Conservation (phyloP, 1,140 invertebrate species). For the Heliothis subflexa region DNA sequence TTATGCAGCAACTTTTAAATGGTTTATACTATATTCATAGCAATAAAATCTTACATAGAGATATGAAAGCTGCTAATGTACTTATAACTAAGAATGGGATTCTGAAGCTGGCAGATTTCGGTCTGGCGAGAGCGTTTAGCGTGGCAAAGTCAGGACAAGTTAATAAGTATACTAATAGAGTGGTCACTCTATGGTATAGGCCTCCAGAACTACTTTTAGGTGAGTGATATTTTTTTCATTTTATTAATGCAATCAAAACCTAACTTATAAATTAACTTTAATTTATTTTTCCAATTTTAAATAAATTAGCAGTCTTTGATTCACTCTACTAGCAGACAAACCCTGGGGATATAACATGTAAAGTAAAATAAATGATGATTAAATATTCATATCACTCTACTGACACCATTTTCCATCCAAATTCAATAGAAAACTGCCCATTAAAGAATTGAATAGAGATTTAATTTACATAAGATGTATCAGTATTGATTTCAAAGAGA, state of each 20-base stretch:
- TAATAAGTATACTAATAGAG: conserved; percentile 98
- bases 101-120: conserved; percentile 97
- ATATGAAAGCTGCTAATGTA: conserved; percentile 99
- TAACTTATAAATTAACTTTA: no score
- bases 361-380: no score
- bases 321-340: no score
- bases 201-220: conserved; percentile 90
- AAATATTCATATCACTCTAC: no score
- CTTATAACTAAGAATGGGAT: conserved; percentile 99
- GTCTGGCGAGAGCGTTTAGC: conserved; percentile 96
- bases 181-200: conserved; percentile 99
- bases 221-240: conserved; percentile 50
- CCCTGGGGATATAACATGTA: no score
- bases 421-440: no score
- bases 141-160: conserved; percentile 94
- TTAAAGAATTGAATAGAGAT: no score
- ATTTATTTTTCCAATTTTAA: background rate
- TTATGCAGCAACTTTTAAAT: conserved; percentile 98
- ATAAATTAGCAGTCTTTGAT: no score
- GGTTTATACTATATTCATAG: conserved; percentile 99
- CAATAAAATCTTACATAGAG: conserved; percentile 97
- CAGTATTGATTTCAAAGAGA: no score
- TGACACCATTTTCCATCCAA: no score
- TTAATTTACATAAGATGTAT: no score
- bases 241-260: no score